phyloP scores from a whole-genome alignment of 2,888 invertebrate genomes.

The Aspidiotus rigidus region DNA sequence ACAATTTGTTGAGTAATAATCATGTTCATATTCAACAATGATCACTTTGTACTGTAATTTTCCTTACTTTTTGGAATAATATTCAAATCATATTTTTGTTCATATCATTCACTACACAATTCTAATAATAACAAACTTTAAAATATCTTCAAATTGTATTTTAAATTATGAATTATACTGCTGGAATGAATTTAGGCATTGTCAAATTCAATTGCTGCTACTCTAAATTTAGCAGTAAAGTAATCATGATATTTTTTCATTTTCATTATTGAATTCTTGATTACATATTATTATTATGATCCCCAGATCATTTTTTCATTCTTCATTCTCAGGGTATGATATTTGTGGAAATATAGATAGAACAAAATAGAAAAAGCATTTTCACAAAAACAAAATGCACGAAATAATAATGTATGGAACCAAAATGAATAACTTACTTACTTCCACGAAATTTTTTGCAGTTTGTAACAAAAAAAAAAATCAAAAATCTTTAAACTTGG shows the following conservation, averaged over 20 bases:
- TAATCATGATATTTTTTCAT: slow-evolving; percentile 16
- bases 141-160: slow-evolving; percentile 7
- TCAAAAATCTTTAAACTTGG: no score
- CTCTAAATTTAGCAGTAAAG: slow-evolving; percentile 39
- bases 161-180: slow-evolving; percentile 41
- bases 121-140: not conserved
- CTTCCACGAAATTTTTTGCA: no score
- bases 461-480: no score
- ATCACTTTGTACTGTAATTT: slow-evolving; percentile 5
- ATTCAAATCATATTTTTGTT: slow-evolving; percentile 10
- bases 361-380: no score
- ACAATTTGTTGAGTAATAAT: not conserved
- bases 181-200: slow-evolving; percentile 39
- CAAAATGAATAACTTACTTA: no score
- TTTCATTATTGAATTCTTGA: slow-evolving; percentile 8
- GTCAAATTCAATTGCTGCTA: slow-evolving; percentile 40
- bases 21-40: slow-evolving; percentile 6
- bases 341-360: no score
- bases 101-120: not conserved
- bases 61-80: slow-evolving; percentile 4
- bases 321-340: no score
- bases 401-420: no score
- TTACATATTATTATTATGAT: no score
- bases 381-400: no score
- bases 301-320: no score